A percentile compares a stretch with the other conserved stretches of the same genome.
phyloP scores from a whole-genome alignment of 2,888 invertebrate species.

The Saturnia japonica region DNA sequence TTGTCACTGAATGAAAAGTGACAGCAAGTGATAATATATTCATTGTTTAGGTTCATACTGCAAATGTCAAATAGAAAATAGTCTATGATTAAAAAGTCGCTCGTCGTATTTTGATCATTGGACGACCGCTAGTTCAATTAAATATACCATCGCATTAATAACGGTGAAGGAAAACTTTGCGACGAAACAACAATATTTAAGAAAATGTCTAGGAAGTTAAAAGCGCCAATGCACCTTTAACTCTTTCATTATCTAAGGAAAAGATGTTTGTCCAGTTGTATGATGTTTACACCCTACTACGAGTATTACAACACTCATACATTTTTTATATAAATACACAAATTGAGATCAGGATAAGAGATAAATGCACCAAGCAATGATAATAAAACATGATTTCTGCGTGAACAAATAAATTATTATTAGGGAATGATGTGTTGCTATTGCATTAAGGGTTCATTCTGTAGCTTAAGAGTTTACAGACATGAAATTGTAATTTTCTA shows the following conservation, averaged over 20 bases:
- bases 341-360: constrained; percentile 24
- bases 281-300: not conserved
- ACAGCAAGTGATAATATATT: too few species aligned
- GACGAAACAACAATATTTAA: not conserved
- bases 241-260: not conserved
- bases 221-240: not conserved
- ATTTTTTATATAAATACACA: not conserved
- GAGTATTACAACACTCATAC: not conserved
- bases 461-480: constrained; percentile 26
- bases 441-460: constrained; percentile 31
- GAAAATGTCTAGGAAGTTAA: not conserved
- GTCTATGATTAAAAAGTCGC: too few species aligned
- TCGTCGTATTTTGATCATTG: too few species aligned
- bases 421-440: constrained; percentile 49
- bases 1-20: too few species aligned
- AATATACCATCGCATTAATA: not conserved
- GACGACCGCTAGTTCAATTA: not conserved
- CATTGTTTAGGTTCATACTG: too few species aligned
- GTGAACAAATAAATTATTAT: constrained; percentile 62
- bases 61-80: too few species aligned
- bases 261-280: not conserved
- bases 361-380: constrained; percentile 33
- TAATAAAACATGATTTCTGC: constrained; percentile 26
- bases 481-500: constrained; percentile 6
- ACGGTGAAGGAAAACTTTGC: not conserved